Evolutionary conservation across 1,140 invertebrate genomes (phyloP).

Genomic region (Orius insidiosus): DNA sequence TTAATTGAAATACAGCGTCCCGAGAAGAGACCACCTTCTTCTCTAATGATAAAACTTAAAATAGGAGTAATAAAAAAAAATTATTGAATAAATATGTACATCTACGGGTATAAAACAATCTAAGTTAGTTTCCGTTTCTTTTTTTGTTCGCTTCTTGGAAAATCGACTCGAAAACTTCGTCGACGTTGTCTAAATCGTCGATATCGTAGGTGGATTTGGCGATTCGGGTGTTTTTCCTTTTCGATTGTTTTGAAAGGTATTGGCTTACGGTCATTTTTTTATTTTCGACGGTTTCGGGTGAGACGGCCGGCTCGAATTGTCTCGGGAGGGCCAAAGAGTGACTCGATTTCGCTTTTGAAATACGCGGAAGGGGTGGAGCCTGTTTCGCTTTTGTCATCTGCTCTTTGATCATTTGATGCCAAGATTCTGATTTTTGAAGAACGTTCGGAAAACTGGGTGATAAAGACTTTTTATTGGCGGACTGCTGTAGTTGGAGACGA

Average conservation of each 20-base stretch:
- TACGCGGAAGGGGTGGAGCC: slow-evolving; percentile 20
- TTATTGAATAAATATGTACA: no score
- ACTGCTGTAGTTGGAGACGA: slow-evolving; percentile 20
- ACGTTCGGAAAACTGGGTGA: slow-evolving; percentile 25
- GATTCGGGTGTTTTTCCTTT: slow-evolving; percentile 15
- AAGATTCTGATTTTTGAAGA: slow-evolving; percentile 61
- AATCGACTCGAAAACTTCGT: slow-evolving; percentile 27
- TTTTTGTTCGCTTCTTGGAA: slow-evolving; percentile 20
- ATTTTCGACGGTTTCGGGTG: slow-evolving; percentile 45
- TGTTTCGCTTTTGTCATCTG: slow-evolving; percentile 22
- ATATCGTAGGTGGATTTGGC: slow-evolving; percentile 10
- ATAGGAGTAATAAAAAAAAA: no score
- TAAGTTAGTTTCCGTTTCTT: slow-evolving; percentile 12
- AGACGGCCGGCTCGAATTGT: slow-evolving; percentile 59
- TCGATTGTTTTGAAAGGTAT: slow-evolving; percentile 38
- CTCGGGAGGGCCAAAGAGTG: slow-evolving; percentile 49
- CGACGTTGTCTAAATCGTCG: slow-evolving; percentile 26
- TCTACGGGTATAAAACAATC: no score
- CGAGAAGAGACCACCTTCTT: no score
- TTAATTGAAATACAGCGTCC: no score
- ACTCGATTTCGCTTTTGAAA: slow-evolving; percentile 41
- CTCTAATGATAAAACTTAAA: no score
- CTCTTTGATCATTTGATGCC: slow-evolving; percentile 44
- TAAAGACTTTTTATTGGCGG: slow-evolving; percentile 20
- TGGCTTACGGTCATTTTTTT: slow-evolving; percentile 63